Conservation (phyloP, 2,113 vertebrate species). For the Ptilorrhoa leucosticta region DNA sequence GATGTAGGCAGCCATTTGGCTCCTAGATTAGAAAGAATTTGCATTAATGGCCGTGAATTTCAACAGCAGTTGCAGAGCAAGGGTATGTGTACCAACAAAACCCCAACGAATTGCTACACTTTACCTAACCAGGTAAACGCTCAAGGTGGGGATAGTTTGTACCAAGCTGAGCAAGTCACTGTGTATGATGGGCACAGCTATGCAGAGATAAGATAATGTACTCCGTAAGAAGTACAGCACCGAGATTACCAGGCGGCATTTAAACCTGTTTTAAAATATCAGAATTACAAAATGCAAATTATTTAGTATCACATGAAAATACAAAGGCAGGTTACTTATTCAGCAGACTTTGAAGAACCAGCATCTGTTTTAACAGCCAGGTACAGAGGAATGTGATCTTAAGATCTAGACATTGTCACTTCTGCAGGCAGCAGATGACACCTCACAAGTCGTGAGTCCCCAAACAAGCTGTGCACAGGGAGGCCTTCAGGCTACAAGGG, state of each 20-base stretch:
- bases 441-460: not conserved
- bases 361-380: not conserved
- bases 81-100: not conserved
- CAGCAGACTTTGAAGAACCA: not conserved
- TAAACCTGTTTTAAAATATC: not conserved
- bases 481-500: not conserved
- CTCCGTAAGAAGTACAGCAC: not conserved
- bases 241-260: not conserved
- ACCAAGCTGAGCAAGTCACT: not conserved
- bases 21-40: constrained; percentile 40
- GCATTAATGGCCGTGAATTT: constrained; percentile 50
- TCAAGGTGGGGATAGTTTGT: not conserved
- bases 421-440: not conserved
- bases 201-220: not conserved
- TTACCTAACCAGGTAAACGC: not conserved
- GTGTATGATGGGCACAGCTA: not conserved
- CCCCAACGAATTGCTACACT: not conserved
- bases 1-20: constrained; percentile 49
- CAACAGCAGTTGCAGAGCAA: constrained; percentile 24
- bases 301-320: not conserved
- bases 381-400: not conserved
- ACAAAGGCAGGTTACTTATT: not conserved
- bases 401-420: not conserved
- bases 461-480: not conserved
- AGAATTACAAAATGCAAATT: not conserved